phyloP scores from a whole-genome alignment of 2,888 invertebrate species.

The Trimorus sp. region DNA sequence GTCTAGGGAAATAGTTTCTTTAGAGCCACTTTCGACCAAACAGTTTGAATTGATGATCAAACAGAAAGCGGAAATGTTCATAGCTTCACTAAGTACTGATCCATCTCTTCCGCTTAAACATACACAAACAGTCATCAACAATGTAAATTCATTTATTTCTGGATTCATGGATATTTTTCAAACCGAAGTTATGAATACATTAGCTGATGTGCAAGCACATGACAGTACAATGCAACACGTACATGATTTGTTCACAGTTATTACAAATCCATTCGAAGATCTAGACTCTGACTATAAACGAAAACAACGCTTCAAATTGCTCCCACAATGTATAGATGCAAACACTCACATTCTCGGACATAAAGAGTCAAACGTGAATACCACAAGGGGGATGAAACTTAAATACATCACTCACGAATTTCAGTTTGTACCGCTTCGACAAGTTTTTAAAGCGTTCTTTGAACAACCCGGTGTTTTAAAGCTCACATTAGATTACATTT shows the following conservation, averaged over 20 bases:
- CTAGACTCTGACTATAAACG: conserved; percentile 15
- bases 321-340: not conserved
- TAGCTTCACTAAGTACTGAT: conserved; percentile 17
- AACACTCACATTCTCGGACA: conserved; percentile 20
- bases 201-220: not conserved
- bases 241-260: not conserved
- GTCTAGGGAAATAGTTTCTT: not conserved
- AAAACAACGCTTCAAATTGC: conserved; percentile 13
- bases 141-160: conserved; percentile 3
- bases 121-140: conserved; percentile 16
- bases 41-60: conserved; percentile 7
- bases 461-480: conserved; percentile 37
- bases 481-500: conserved; percentile 33
- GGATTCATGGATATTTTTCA: conserved; percentile 2
- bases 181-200: not conserved
- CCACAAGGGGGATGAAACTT: not conserved
- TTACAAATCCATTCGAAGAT: conserved; percentile 8
- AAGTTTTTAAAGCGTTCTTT: conserved; percentile 48
- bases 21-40: not conserved
- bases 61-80: conserved; percentile 2
- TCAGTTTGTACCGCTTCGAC: conserved; percentile 39
- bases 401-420: conserved; percentile 1
- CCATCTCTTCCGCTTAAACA: conserved; percentile 17
- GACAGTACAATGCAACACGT: not conserved
- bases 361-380: conserved; percentile 6